Evolutionary conservation across 2,888 invertebrate species (phyloP).

Genomic region (Mesorhabditis sp.): DNA sequence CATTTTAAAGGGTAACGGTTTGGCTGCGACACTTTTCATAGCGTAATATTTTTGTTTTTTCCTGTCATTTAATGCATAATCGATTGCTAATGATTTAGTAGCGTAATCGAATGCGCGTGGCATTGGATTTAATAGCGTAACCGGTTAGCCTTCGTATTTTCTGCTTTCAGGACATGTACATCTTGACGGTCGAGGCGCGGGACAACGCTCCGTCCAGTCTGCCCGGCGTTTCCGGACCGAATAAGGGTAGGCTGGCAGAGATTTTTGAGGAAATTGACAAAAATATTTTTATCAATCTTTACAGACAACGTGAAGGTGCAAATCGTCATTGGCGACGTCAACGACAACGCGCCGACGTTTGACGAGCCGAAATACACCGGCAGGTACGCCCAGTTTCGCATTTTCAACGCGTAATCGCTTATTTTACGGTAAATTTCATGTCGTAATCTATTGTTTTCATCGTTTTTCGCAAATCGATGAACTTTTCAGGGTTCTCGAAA

Average conservation of each 20-base stretch:
- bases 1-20: no score
- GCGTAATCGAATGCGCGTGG: no score
- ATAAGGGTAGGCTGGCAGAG: slow-evolving; percentile 37
- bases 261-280: background rate
- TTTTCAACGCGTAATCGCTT: slow-evolving; percentile 22
- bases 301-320: slow-evolving; percentile 78
- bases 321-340: slow-evolving; percentile 93
- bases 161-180: slow-evolving; percentile 76
- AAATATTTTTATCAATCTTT: background rate
- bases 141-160: background rate
- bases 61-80: no score
- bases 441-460: background rate
- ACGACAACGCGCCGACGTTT: slow-evolving; percentile 95
- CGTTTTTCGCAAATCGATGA: background rate
- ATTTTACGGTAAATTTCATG: slow-evolving; percentile 11
- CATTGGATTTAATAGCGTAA: no score
- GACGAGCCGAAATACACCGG: slow-evolving; percentile 62
- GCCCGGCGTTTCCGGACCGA: slow-evolving; percentile 53
- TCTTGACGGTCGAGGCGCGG: slow-evolving; percentile 89
- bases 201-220: slow-evolving; percentile 90
- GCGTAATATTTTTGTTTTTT: no score
- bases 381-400: slow-evolving; percentile 34
- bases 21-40: no score
- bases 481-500: slow-evolving; percentile 26
- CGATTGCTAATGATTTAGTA: no score